Conservation (phyloP, 1,140 invertebrate genomes). For the Grapholita molesta region DNA sequence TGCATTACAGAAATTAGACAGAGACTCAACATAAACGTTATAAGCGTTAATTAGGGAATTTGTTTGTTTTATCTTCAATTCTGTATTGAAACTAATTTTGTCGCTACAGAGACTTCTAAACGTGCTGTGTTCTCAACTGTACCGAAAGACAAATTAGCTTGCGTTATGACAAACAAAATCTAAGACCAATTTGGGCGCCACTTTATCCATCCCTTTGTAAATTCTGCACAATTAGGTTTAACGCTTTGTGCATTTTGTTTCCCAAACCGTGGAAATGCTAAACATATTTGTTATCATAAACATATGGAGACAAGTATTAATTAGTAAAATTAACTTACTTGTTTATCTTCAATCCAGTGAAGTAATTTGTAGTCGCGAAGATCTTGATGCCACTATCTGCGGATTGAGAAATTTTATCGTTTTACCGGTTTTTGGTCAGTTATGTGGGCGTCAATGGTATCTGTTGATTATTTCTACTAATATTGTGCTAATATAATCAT, state of each 20-base stretch:
- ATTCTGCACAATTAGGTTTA: neutral
- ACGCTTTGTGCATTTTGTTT: neutral
- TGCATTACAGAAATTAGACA: conserved; percentile 21
- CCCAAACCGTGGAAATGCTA: neutral
- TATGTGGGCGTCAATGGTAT: neutral
- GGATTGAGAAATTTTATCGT: neutral
- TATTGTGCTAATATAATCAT: neutral
- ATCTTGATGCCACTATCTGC: conserved; percentile 3
- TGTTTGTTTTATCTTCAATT: conserved; percentile 11
- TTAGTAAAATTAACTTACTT: conserved; percentile 19
- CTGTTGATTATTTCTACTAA: neutral
- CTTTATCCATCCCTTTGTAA: too few species aligned
- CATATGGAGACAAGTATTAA: neutral
- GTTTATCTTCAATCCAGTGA: conserved; percentile 12
- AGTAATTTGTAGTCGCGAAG: neutral
- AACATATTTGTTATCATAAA: neutral
- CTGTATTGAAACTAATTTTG: neutral
- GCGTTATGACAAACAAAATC: too few species aligned
- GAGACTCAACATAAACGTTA: conserved; percentile 11
- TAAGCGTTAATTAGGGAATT: conserved; percentile 13
- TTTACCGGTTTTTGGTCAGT: conserved; percentile 8
- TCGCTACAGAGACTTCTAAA: neutral
- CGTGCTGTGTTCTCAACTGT: too few species aligned
- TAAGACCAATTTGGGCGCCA: too few species aligned
- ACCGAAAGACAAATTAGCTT: too few species aligned